Evolutionary conservation across 2,113 vertebrate species (phyloP), one percentile per base, ranked within the genome.

Genomic region (Entelurus aequoreus): DNA sequence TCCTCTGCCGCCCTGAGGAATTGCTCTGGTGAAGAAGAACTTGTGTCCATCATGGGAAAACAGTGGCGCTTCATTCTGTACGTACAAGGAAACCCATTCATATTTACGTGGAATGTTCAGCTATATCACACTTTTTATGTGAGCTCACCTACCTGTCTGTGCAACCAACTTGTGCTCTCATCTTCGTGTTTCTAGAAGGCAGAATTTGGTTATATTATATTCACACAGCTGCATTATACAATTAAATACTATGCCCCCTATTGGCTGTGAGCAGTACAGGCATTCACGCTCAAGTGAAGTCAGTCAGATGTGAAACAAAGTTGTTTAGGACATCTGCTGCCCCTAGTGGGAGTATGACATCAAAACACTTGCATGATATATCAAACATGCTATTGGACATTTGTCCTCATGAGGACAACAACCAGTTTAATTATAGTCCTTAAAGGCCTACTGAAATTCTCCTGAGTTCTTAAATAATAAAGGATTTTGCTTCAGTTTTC

Each of bases 161-260:
- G 94, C 52, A 99, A 82, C 96, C 96, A 99, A 63, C 91, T 93
- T 54, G 95, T 93, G 0, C 95, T 99, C 78, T 99, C 96, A 67
- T 99, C 96, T 68, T 98, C 96, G 0, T 98, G 95, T 98, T 99
- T 99, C 96, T 99, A 83, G 87, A 91, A 1, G 66, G 1, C 69
- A 57, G 0, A 46, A 46, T 11, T 12, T 46, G 10, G 42, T 9
- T 11, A 46, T 11, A 46, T 3, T 8, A 42, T 9, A 9, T 42
- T 42, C 8, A 12, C 28, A 28, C 7, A 8, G 40, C 40, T 9
- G 8, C 40, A 9, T 9, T 9, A 9, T 42, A 40, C 8, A 40
- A 40, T 9, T 42, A 42, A 8, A 9, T 42, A 42, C 8, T 42
- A 42, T 42, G 11, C 42, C 42, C 11, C 42, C 11, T 6, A 12